Evolutionary conservation across 2,113 vertebrate species (phyloP).

Genomic region (Colius striatus): DNA sequence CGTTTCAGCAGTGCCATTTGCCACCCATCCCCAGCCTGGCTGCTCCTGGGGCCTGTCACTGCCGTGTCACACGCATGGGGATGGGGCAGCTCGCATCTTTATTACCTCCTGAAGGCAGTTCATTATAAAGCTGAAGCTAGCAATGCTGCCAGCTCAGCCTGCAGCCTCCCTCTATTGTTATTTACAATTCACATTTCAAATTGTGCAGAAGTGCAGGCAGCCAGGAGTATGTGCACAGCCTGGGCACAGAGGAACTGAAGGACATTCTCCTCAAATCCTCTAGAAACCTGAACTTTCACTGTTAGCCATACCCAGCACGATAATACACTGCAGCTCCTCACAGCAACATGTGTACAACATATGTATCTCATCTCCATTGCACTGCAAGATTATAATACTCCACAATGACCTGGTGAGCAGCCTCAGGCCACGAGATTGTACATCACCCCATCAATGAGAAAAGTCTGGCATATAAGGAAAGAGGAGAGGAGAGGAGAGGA

Average conservation of each 20-base stretch:
- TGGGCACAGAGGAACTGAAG: not conserved
- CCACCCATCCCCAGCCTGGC: rapidly evolving
- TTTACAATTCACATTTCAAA: slow-evolving; percentile 18
- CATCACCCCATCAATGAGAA: not conserved
- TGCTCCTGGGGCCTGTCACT: not conserved
- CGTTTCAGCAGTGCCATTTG: rapidly evolving
- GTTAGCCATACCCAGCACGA: not conserved
- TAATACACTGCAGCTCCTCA: not conserved
- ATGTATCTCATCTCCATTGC: not conserved
- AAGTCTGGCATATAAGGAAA: not conserved
- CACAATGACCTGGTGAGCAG: not conserved
- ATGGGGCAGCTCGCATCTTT: not conserved
- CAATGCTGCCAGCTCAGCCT: not conserved
- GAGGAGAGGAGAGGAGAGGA: too few relatives aligned
- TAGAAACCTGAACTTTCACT: not conserved
- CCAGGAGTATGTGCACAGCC: not conserved
- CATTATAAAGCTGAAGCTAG: not conserved
- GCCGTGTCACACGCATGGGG: not conserved
- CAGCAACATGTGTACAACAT: not conserved
- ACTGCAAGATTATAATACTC: not conserved
- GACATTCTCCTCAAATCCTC: not conserved
- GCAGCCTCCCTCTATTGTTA: not conserved
- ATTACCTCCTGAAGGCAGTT: not conserved
- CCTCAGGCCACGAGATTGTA: not conserved
- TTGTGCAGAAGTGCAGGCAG: not conserved